Base-by-base conservation (phyloP, 2,888 invertebrate species). In the Colletes collaris region DNA sequence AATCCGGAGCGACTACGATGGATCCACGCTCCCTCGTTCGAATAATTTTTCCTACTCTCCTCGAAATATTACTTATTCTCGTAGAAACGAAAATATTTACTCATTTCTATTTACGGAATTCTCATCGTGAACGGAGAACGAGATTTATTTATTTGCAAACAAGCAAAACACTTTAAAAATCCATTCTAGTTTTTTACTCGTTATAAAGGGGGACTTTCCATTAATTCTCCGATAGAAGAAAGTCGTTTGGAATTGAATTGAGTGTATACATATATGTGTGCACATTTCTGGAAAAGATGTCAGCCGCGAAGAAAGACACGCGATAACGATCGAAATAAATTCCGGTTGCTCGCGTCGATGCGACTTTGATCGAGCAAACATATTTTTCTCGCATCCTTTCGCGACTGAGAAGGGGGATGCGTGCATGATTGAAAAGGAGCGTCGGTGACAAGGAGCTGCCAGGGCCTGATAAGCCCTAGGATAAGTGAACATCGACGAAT, bases 401-500 rank as follows among this genome's bases (percentile, higher is more conserved):
- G 49, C 49, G 62, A 44, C 46, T 70, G 40, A 55, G 63, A 80
- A 50, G 59, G 59, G 71, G 72, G 72, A 64, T 76, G 77, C 59
- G 73, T 49, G 67, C 62, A 58, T 68, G 59, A 68, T 69, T 64
- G 70, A 81, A 78, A 81, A 81, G 71, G 52, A 81, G 66, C 11
- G 27, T 40, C 63, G 85, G 78, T 83, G 87, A 81, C 78, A 76
- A 76, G 77, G 67, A 81, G 82, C 85, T 88, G 87, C 76, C 76
- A 50, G 76, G 66, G 67, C 63, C 79, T 65, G 88, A 88, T 88
- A 88, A 88, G 85, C 77, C 63, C 62, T 60, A 65, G 78, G 66
- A 70, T 79, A 56, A 71, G 76, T 69, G 83, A 82, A 83, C 85
- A 83, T 86, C 84, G 87, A 87, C 85, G 89, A 86, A 88, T 89